Percentiles rank a stretch among this genome's conserved stretches.
Conservation (phyloP, 2,888 invertebrate species). For the Orchesellides sinensis region DNA sequence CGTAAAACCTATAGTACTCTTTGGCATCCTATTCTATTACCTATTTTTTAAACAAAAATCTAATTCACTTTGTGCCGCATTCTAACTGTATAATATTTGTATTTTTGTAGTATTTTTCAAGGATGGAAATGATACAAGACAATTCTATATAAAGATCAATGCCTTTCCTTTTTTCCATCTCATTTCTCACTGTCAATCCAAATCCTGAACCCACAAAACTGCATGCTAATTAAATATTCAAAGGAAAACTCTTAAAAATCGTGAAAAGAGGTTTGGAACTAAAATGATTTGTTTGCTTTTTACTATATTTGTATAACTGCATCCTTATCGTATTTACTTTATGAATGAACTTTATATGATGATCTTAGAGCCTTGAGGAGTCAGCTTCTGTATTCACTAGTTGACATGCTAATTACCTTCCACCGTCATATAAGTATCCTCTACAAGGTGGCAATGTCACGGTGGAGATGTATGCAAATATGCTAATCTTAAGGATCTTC, state of each 20-base stretch:
- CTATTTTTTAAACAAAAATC: conserved; percentile 14
- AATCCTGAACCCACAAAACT: background rate
- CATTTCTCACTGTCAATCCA: conserved; percentile 36
- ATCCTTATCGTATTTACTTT: too few species aligned
- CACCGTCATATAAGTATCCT: conserved; percentile 9
- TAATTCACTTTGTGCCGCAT: conserved; percentile 37
- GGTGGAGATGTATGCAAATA: conserved; percentile 11
- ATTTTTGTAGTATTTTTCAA: conserved; percentile 25
- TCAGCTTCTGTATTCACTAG: conserved; percentile 17
- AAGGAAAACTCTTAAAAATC: conserved; percentile 10
- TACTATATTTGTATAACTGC: too few species aligned
- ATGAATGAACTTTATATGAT: too few species aligned
- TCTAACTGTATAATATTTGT: background rate
- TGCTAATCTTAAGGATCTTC: conserved; percentile 8
- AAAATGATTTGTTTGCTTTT: conserved; percentile 23
- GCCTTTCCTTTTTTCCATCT: conserved; percentile 27
- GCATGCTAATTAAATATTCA: conserved; percentile 4
- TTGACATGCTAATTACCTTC: conserved; percentile 48
- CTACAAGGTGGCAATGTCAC: conserved; percentile 50
- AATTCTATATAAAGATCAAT: conserved; percentile 26
- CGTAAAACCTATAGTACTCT: background rate
- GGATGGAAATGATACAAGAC: conserved; percentile 38
- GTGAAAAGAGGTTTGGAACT: conserved; percentile 22
- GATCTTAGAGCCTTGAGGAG: background rate
- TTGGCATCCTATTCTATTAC: background rate